Evolutionary conservation across 2,888 invertebrate species (phyloP), one percentile per base, ranked within the genome.

Genomic region (Euclidia mi): DNA sequence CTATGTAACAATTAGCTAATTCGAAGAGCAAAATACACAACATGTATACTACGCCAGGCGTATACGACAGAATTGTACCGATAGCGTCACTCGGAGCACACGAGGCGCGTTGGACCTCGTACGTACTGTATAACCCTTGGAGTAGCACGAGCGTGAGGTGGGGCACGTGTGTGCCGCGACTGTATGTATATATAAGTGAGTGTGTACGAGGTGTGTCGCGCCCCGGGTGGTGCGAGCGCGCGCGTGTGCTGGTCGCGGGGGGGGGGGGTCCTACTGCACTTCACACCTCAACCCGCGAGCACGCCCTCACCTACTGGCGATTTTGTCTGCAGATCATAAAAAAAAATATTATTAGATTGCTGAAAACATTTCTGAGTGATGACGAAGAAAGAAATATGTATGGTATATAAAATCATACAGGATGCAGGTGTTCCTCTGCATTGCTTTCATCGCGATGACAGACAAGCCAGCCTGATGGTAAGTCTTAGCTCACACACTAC

Each of bases 201-300:
- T n/a, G 44, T 12, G 46, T 41, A n/a, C 3, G 6, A 50, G 31
- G 66, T 42, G 28, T 32, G 41, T n/a, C n/a, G 52, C 44, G 29
- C 28, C 49, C 40, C 60, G 50, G 49, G 56, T 35, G 59, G 56
- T 56, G 47, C 55, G 60, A 49, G 60, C n/a, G 29, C 47, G 20
- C 10, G 56, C 35, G 12, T 28, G 48, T 11, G 10, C 38, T 31
- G 9, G 34, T 28, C 29, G 44, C 31, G 55, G 43, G 17, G 31
- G 49, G 42, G 60, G 51, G 65, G 57, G 18, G 50, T 20, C 35
- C 38, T 20, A 4, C 29, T 35, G 29, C 48, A 69, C 76, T 75
- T 74, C 81, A 64, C 74, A 71, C 77, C 81, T 79, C 82, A 75
- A 57, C 80, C 82, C 69, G 79, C 85, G 76, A 72, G 72, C 82